These are phyloP conservation scores for Alouatta palliata DNA, from an alignment of 2,113 vertebrate species.

Conservation along the genomic window DNA sequence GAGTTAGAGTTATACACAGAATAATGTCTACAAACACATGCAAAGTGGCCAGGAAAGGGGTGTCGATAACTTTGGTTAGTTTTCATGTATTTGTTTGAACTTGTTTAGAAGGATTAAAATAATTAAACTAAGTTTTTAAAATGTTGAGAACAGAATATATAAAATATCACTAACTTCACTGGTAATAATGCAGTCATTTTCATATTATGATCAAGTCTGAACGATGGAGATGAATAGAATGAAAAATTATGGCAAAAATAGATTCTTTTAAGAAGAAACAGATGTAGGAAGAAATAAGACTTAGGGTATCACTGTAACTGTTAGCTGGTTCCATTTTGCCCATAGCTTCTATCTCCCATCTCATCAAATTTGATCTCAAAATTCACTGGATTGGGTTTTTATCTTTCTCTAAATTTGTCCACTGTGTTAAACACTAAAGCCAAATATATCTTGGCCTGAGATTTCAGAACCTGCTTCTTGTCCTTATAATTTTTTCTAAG, in stretches of 20 bases:
- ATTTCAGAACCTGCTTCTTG: neutral
- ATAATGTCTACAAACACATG: neutral
- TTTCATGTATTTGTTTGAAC: neutral
- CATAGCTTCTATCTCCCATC: neutral
- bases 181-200: neutral
- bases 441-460: neutral
- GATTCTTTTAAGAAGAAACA: neutral
- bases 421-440: neutral
- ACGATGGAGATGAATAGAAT: neutral
- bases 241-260: neutral
- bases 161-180: neutral
- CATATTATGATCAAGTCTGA: neutral
- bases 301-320: neutral
- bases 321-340: neutral
- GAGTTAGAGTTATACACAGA: too few relatives aligned
- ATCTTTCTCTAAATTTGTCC: neutral
- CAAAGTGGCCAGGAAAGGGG: neutral
- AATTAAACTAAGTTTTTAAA: neutral
- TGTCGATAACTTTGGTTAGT: neutral
- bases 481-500: neutral
- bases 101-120: neutral
- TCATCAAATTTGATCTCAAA: neutral
- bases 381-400: neutral
- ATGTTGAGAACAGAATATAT: neutral
- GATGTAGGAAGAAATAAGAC: neutral